Conservation (phyloP, 2,113 vertebrate species). For the Corythornis vintsioides region DNA sequence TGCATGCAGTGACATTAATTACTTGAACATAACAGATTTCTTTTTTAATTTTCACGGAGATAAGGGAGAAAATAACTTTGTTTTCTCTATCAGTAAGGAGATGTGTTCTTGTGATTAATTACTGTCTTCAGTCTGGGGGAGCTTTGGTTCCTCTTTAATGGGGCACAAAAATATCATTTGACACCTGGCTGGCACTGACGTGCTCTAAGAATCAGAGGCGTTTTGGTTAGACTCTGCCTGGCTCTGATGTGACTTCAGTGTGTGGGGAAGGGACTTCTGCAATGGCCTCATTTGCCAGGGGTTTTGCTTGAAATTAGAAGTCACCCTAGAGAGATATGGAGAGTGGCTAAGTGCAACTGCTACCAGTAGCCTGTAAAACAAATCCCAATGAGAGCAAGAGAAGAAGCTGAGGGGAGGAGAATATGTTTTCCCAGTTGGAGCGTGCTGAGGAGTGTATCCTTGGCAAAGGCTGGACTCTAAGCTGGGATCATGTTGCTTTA, state of each 20-base stretch:
- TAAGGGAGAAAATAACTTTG: neutral
- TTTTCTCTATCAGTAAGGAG: neutral
- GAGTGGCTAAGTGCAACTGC: neutral
- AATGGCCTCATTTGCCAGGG: accelerated
- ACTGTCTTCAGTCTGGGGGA: neutral
- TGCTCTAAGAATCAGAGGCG: accelerated
- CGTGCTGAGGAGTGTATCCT: accelerated
- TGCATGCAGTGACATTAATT: neutral
- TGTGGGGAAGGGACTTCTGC: neutral
- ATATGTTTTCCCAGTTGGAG: neutral
- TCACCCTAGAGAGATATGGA: neutral
- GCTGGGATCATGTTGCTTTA: neutral
- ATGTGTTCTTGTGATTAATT: neutral
- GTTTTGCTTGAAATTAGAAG: neutral
- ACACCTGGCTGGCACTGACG: neutral
- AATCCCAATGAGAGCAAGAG: neutral
- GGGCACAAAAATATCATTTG: neutral
- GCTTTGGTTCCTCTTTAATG: neutral
- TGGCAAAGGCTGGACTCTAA: neutral
- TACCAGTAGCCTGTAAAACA: neutral
- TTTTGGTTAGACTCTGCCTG: neutral
- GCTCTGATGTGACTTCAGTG: accelerated
- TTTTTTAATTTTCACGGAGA: accelerated
- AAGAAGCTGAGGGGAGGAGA: neutral
- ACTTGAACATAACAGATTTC: neutral